Conservation (phyloP, 2,113 vertebrate species). For the Prochilodus magdalenae region DNA sequence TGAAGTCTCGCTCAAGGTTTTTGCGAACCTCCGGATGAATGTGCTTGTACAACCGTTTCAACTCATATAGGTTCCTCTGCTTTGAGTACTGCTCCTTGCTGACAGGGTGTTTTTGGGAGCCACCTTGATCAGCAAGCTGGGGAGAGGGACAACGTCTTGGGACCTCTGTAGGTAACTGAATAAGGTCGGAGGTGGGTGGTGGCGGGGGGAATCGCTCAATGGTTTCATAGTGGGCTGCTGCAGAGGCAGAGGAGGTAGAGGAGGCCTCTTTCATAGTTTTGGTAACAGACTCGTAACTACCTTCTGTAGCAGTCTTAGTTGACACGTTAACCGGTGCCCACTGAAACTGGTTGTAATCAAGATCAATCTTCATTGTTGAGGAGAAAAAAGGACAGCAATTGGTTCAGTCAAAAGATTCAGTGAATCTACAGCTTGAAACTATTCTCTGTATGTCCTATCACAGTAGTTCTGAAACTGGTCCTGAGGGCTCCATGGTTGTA, state of each 20-base stretch:
- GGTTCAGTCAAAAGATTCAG: conserved; percentile 30
- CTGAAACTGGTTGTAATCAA: conserved; percentile 80
- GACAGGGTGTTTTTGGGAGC: conserved; percentile 63
- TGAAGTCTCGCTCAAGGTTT: conserved; percentile 80
- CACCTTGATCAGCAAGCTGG: conserved; percentile 64
- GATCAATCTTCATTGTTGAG: conserved; percentile 80
- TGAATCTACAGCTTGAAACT: too few relatives aligned
- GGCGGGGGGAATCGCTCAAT: conserved; percentile 77
- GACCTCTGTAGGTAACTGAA: conserved; percentile 69
- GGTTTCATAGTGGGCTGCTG: conserved; percentile 65
- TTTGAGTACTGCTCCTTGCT: conserved; percentile 81
- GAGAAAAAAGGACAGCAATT: conserved; percentile 57
- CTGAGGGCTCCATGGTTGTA: too few relatives aligned
- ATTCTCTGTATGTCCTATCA: too few relatives aligned
- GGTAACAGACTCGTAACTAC: conserved; percentile 68
- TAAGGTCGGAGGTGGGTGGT: conserved; percentile 68
- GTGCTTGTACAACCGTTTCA: conserved; percentile 85
- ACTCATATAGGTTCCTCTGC: conserved; percentile 83
- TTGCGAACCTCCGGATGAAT: conserved; percentile 87
- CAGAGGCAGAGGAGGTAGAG: conserved; percentile 59
- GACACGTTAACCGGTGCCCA: conserved; percentile 73
- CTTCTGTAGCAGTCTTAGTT: conserved; percentile 68
- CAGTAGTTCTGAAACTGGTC: too few relatives aligned
- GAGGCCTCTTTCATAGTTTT: conserved; percentile 52
- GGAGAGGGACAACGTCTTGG: conserved; percentile 71